Percentiles rank a stretch among this genome's conserved stretches.
These are phyloP conservation scores for Barbus barbus DNA, from an alignment of 2,113 vertebrate species.

Conservation along the genomic window DNA sequence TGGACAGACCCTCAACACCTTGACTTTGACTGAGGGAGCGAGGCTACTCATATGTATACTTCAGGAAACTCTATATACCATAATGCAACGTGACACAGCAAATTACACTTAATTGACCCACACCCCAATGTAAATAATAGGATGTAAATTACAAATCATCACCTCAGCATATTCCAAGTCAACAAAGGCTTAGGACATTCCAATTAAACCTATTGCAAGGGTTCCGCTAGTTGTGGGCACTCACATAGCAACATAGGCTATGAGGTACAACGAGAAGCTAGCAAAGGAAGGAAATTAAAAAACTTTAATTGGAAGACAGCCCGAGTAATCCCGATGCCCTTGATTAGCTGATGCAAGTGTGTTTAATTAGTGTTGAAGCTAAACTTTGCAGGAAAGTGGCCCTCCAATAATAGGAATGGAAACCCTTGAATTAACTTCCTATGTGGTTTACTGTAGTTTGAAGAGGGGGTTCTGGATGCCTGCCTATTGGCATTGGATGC, in stretches of 20 bases:
- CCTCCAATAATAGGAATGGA: no score
- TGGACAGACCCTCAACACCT: neutral
- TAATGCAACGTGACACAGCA: no score
- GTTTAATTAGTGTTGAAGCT: no score
- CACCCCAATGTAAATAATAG: no score
- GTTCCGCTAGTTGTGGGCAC: neutral
- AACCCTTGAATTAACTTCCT: no score
- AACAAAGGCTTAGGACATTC: neutral
- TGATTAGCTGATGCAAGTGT: no score
- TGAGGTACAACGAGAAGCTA: neutral
- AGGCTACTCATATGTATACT: neutral
- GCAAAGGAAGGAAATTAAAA: neutral
- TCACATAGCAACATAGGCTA: neutral
- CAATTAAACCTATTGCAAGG: neutral
- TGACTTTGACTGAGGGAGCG: neutral
- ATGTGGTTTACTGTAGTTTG: constrained; percentile 77
- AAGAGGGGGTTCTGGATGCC: constrained; percentile 82
- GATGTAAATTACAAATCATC: neutral
- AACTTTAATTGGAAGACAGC: neutral
- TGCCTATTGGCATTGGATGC: constrained; percentile 83
- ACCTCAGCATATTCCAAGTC: neutral
- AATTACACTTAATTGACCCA: no score
- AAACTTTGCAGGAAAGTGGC: no score
- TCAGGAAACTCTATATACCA: no score
- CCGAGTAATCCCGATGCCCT: no score